A percentile compares a stretch with the other conserved stretches of the same genome.
Conservation (phyloP, 1,140 invertebrate species). For the Condylostylus longicornis region DNA sequence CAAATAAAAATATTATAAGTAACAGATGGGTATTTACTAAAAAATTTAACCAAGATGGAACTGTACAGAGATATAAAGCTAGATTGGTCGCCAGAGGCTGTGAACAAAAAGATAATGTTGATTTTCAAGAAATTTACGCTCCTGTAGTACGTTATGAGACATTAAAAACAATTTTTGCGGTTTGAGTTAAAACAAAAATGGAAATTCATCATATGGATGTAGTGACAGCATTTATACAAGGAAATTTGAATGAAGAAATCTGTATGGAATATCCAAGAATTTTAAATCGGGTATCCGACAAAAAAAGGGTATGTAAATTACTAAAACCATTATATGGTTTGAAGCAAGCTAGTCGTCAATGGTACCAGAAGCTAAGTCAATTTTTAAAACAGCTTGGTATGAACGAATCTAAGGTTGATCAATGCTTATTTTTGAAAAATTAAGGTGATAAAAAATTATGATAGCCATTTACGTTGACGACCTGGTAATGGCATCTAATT, state of each 20-base stretch:
- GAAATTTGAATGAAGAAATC: slow-evolving; percentile 23
- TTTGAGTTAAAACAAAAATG: slow-evolving; percentile 14
- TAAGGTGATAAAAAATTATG: slow-evolving; percentile 14
- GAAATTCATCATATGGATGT: slow-evolving; percentile 22
- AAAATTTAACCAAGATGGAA: slow-evolving; percentile 9
- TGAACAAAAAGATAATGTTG: slow-evolving; percentile 21
- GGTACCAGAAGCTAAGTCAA: slow-evolving; percentile 15
- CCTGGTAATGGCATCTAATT: slow-evolving; percentile 20
- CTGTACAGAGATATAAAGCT: slow-evolving; percentile 20
- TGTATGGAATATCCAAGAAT: slow-evolving; percentile 28
- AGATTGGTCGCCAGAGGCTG: slow-evolving; percentile 28
- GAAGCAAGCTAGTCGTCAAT: slow-evolving; percentile 16
- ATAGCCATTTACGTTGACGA: slow-evolving; percentile 30
- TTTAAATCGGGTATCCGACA: slow-evolving; percentile 6
- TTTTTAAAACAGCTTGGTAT: slow-evolving; percentile 21
- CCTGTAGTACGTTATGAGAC: slow-evolving; percentile 14
- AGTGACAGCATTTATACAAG: slow-evolving; percentile 26
- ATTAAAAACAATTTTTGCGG: slow-evolving; percentile 14
- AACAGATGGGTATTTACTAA: slow-evolving; percentile 25
- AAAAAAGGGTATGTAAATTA: slow-evolving; percentile 7
- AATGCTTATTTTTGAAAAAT: slow-evolving; percentile 20
- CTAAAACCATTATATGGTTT: slow-evolving; percentile 16
- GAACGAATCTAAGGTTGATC: slow-evolving; percentile 19
- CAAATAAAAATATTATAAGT: slow-evolving; percentile 14
- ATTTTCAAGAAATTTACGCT: slow-evolving; percentile 16